phyloP scores from a whole-genome alignment of 2,888 invertebrate genomes.

The Drosophila subsilvestris region DNA sequence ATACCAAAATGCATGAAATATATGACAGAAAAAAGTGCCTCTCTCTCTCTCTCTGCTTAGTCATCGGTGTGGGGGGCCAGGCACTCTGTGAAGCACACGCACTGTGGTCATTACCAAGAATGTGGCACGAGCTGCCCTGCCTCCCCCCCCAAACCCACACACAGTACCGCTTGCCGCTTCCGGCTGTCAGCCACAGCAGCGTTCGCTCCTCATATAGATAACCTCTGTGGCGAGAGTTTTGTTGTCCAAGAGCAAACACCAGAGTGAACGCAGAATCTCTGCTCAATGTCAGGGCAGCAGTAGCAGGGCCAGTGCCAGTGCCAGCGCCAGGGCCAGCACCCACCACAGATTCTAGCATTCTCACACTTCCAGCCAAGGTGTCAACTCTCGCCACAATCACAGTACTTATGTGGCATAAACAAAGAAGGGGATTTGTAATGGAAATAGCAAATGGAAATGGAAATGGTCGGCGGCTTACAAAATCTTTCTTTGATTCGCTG shows the following conservation, averaged over 20 bases:
- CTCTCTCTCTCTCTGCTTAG: conserved; percentile 22
- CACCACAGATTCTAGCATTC: not conserved
- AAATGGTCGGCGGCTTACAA: not conserved
- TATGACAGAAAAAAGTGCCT: conserved; percentile 20
- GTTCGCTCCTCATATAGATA: conserved; percentile 53
- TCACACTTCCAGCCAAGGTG: conserved; percentile 34
- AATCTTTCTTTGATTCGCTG: not conserved
- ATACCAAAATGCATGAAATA: conserved; percentile 19
- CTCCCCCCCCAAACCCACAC: no score
- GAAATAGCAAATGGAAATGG: conserved; percentile 6
- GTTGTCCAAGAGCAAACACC: conserved; percentile 44
- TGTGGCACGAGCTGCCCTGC: conserved; percentile 17
- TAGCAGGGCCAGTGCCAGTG: not conserved
- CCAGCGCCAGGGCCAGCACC: not conserved
- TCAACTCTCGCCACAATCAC: conserved; percentile 30
- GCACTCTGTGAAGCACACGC: conserved; percentile 21
- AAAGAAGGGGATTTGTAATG: conserved; percentile 27
- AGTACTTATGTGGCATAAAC: conserved; percentile 26
- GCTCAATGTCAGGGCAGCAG: conserved; percentile 33
- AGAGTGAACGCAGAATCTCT: conserved; percentile 10
- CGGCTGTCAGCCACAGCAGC: conserved; percentile 31
- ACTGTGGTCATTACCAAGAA: conserved; percentile 31
- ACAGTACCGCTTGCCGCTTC: not conserved
- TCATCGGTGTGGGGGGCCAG: conserved; percentile 16
- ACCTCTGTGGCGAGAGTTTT: conserved; percentile 48